These are phyloP conservation scores for Eupelmus urozonus DNA, from an alignment of 2,888 invertebrate species.

Conservation along the genomic window DNA sequence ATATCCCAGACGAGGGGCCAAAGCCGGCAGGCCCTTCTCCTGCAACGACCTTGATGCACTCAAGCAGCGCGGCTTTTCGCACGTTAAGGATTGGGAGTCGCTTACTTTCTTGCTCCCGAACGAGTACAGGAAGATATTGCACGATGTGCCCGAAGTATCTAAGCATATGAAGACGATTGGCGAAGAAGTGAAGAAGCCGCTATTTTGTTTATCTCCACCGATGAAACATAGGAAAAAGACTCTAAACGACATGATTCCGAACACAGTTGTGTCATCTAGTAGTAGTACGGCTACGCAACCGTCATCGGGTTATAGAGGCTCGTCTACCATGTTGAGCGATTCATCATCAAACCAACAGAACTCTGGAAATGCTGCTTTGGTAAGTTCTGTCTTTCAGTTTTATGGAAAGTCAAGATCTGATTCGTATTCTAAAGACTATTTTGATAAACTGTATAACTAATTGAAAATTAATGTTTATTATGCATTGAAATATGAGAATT, in stretches of 20 bases:
- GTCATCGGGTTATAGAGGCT: constrained; percentile 91
- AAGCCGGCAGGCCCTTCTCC: constrained; percentile 82
- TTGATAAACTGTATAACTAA: too few relatives aligned
- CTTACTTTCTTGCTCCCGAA: constrained; percentile 91
- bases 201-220: constrained; percentile 70
- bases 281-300: constrained; percentile 88
- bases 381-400: constrained; percentile 11
- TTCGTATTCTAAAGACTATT: too few relatives aligned
- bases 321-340: constrained; percentile 89
- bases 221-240: constrained; percentile 79
- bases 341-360: constrained; percentile 85
- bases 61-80: constrained; percentile 88
- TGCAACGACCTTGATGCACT: constrained; percentile 90
- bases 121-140: constrained; percentile 88
- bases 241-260: constrained; percentile 80
- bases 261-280: constrained; percentile 80
- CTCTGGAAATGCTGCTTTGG: constrained; percentile 50
- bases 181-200: constrained; percentile 77
- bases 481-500: too few relatives aligned
- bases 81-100: constrained; percentile 96
- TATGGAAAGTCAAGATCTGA: too few relatives aligned
- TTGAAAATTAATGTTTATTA: too few relatives aligned
- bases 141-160: constrained; percentile 88
- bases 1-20: constrained; percentile 75
- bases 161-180: constrained; percentile 81